Base-by-base conservation (phyloP, 1,140 invertebrate genomes). In the Drosophila ambigua region DNA sequence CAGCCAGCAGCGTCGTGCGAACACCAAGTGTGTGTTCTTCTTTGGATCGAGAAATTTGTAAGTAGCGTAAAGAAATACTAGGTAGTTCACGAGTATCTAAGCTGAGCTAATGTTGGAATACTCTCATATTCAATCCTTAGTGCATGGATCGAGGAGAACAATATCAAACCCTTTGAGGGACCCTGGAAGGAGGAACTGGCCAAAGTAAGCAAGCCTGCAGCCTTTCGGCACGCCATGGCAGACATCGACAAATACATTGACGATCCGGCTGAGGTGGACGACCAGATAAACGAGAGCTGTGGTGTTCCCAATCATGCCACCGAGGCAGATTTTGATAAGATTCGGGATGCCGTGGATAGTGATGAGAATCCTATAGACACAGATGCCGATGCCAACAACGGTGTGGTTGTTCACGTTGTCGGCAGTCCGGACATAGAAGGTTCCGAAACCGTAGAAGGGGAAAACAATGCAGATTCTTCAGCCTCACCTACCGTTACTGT, bases 11-110 rank as follows among this genome's bases (percentile, higher is more conserved):
- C 71, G 66, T 24, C 95, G 95, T 79, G 93, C 91, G 7, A 92
- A 94, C 92, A 68, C 91, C 97, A 95, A 97, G 78, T 98, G 97
- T 93, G 96, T 98, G 66, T 98, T 96, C 92, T 98, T 99, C 93
- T 98, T 97, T 94, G 98, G 98, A 51, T 96, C 96, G 39, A 95
- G 97, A 77, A 98, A 98, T 92, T 98, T 96, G 97, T 98, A 94
- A 97, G 97, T 96, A 54, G 16, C 13, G 11, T 11, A 2, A 13
- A 5, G 6, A 0, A 43, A 28, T 2, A 5, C 54, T 0, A 15
- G 16, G 16, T 50, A 7, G 6, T 8, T 28, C 28, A 28, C 28
- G 28, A 28, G 28, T 28, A 31, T 9, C 28, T 13, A 15, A 28
- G 8, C 2, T 26, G 15, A 31, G 13, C n/a, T 4, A 62, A 44